A percentile compares a stretch with the other conserved stretches of the same genome.
phyloP scores from a whole-genome alignment of 2,888 invertebrate genomes.

The Eledone cirrhosa region DNA sequence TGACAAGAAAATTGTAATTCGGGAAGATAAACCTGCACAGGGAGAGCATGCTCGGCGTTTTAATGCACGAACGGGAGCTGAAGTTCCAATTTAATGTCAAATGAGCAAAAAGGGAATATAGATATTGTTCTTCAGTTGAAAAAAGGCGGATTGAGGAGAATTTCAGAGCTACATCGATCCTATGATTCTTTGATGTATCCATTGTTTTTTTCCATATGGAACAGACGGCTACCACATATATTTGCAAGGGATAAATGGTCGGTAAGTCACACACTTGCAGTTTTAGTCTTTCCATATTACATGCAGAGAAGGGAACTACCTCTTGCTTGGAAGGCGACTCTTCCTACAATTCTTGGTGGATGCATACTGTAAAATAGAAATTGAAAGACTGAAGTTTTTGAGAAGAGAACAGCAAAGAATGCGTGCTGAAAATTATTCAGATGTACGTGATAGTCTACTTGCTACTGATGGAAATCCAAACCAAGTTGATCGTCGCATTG shows the following conservation, averaged over 20 bases:
- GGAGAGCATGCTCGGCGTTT: background rate
- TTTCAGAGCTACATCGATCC: background rate
- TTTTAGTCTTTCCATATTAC: too few species aligned
- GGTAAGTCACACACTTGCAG: too few species aligned
- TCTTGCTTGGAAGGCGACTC: slow-evolving; percentile 1
- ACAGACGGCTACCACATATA: too few species aligned
- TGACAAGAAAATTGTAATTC: background rate
- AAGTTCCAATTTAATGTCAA: background rate
- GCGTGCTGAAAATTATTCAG: too few species aligned
- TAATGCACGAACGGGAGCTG: background rate
- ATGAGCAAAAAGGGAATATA: background rate
- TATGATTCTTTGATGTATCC: background rate
- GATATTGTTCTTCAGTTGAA: slow-evolving; percentile 2
- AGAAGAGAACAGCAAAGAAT: too few species aligned
- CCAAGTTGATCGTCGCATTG: background rate
- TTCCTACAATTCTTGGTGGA: background rate
- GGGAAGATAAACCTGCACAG: background rate
- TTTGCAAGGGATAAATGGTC: too few species aligned
- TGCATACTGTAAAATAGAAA: too few species aligned
- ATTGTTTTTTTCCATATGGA: too few species aligned
- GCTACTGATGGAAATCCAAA: background rate
- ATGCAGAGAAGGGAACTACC: background rate
- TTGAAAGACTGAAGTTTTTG: too few species aligned
- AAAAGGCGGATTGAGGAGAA: background rate
- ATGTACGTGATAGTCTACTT: too few species aligned